These are phyloP conservation scores for Cinclus mexicanus DNA, from an alignment of 2,113 vertebrate species.

Conservation along the genomic window DNA sequence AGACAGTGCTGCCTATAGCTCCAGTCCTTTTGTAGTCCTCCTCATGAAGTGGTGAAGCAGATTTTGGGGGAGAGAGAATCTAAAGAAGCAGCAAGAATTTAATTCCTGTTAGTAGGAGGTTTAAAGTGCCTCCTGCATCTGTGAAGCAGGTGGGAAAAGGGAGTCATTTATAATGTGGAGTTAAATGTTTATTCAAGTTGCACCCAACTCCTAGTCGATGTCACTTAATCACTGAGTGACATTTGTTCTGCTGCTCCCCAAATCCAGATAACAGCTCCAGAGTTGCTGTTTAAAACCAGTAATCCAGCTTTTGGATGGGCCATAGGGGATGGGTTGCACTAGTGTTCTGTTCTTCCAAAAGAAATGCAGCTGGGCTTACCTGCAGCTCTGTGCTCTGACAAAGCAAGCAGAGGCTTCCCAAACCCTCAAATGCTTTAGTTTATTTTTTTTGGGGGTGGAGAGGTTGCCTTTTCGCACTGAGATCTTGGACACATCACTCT, in stretches of 20 bases:
- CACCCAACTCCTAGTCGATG: background rate
- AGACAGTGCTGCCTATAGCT: background rate
- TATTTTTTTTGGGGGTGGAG: background rate
- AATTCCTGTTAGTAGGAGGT: background rate
- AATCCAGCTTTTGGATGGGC: background rate
- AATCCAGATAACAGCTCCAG: background rate
- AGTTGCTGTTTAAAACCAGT: background rate
- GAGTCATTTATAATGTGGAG: background rate
- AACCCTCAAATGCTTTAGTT: background rate
- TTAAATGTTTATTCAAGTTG: background rate
- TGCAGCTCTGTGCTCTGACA: background rate
- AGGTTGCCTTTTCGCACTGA: background rate
- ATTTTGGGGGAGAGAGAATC: background rate
- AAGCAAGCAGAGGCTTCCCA: background rate
- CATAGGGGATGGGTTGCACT: background rate
- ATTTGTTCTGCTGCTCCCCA: background rate
- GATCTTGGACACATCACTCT: rapidly evolving
- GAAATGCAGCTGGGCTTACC: background rate
- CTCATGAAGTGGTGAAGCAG: background rate
- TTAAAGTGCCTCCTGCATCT: background rate
- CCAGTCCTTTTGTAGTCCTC: background rate
- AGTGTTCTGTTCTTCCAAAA: background rate
- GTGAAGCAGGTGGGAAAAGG: background rate
- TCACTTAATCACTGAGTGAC: background rate
- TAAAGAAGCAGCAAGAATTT: background rate